Evolutionary conservation across 2,113 vertebrate genomes (phyloP), one percentile per base, ranked within the genome.

Genomic region (Xiphophorus maculatus): DNA sequence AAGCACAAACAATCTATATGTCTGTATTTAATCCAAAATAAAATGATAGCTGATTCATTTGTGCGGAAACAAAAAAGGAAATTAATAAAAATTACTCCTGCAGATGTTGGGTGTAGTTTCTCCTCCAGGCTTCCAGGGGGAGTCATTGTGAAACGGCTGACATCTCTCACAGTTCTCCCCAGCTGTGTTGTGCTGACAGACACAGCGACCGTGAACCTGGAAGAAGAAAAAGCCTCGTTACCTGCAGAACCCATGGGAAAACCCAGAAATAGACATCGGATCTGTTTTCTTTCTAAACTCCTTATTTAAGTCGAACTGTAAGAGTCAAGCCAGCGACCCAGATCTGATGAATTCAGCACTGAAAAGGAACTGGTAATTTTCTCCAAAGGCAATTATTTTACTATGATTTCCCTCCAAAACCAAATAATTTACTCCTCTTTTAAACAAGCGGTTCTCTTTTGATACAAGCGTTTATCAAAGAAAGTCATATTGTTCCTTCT

Each of bases 161-260:
- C 96, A 97, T 60, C 90, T 88, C 86, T 98, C 95, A 78, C 97
- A 97, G 89, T 97, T 95, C 0, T 87, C 83, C 30, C 96, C 96
- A 1, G 92, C 95, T 0, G 96, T 97, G 64, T 96, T 95, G 87
- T 97, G 96, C 54, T 94, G 93, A 84, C 96, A 97, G 67, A 96
- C 64, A 79, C 97, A 96, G 25, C 58, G 91, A 14, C 96, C 94
- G 0, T 97, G 95, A 63, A 97, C 94, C 97, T 97, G 92, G 8
- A 84, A 60, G 28, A 22, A 85, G 28, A 71, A 48, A 22, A 60
- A 22, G 40, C 5, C 42, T 6, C 0, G 30, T 54, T 37, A 74
- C 27, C 51, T 67, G 37, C 54, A 33, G 32, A 70, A n/a, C 12
- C 15, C 29, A 32, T 2, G 10, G 27, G 8, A 64, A 78, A 74